Base-by-base conservation (phyloP, 1,140 invertebrate genomes). In the Trichonephila clavipes region DNA sequence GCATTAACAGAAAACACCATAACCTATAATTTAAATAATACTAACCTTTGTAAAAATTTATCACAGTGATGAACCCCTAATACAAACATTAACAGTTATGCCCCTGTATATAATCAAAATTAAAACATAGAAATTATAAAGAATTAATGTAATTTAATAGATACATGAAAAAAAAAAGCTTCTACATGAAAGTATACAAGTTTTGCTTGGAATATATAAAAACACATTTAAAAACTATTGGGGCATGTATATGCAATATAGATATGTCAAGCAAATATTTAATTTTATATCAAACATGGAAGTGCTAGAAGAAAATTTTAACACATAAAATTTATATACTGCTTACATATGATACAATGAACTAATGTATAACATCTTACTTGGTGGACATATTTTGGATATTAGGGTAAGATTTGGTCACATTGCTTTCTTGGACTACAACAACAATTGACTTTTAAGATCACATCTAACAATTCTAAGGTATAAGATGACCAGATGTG, bases 381-480 rank as follows among this genome's bases (percentile, higher is more conserved):
- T 69, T 0, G 51, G 21, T 3, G 3, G 24, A 69, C n/a, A 69
- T 69, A 69, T 69, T 2, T 24, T 69, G 21, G 2, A 2, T 14
- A 64, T 64, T 24, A 24, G 21, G 66, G 24, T 7, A 28, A 28
- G 24, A 24, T 69, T 69, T 69, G 64, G 64, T n/a, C 64, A 66
- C 21, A 10, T 4, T 69, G 3, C 24, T 69, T 19, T 18, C 34
- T 77, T 77, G 34, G 69, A 69, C n/a, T 69, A 24, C 24, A n/a
- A 69, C 18, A 40, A 40, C 2, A 40, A 40, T 40, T 40, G 34
- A 40, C 34, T 16, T 10, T 28, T 28, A 34, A 40, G 69, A 34
- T 77, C 69, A 77, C 69, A 77, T 77, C 69, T 34, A 72, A 28
- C 28, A 51, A 77, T 77, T 77, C 69, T 34, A 77, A 34, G 28